Conservation (phyloP, 2,888 invertebrate genomes). For the Cephus sareptanus region DNA sequence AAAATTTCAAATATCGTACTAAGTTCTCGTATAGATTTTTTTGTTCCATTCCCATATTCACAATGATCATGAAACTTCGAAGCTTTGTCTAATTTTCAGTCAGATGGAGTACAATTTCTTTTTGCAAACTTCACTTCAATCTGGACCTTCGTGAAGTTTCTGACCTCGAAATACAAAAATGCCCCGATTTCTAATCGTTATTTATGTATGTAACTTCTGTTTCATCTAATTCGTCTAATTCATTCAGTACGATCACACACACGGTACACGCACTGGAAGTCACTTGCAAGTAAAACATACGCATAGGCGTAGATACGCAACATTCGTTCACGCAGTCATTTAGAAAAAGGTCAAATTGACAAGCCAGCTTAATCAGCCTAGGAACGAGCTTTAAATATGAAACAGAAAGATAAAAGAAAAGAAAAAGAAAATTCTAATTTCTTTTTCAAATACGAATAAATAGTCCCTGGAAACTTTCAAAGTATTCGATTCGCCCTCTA, state of each 20-base stretch:
- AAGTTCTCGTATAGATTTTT: no score
- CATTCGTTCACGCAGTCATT: background rate
- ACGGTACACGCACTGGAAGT: background rate
- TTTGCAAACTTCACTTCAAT: no score
- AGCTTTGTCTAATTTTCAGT: no score
- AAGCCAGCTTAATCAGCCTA: constrained; percentile 13
- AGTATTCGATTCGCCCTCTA: background rate
- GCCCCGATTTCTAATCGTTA: background rate
- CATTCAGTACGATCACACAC: background rate
- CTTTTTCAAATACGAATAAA: background rate
- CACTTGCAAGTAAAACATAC: no score
- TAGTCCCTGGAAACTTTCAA: background rate
- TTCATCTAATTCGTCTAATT: background rate
- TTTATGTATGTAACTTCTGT: background rate
- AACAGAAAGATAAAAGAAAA: background rate
- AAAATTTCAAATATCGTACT: no score
- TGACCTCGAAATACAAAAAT: background rate
- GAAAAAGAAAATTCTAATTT: background rate
- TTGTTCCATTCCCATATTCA: no score
- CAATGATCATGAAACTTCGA: no score
- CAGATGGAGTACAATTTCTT: no score
- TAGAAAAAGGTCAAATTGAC: constrained; percentile 18
- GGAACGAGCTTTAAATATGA: background rate
- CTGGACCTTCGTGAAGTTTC: no score
- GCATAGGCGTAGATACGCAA: background rate